Evolutionary conservation across 2,888 invertebrate genomes (phyloP).

Genomic region (Ligdia adustata): DNA sequence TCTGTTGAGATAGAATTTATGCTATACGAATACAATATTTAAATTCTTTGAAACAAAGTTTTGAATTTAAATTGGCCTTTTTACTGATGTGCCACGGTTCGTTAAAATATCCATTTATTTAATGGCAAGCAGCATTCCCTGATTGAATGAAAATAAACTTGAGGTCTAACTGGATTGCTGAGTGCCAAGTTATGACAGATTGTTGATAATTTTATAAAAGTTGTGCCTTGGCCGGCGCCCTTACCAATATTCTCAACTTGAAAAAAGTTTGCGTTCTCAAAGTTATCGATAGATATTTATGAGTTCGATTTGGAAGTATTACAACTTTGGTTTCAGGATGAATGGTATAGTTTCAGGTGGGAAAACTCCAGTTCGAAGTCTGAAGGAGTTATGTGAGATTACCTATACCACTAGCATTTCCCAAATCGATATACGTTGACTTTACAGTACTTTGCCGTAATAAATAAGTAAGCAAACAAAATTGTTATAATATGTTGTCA

Average conservation of each 20-base stretch:
- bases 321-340: constrained; percentile 14
- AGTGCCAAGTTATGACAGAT: constrained; percentile 11
- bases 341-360: constrained; percentile 14
- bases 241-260: constrained; percentile 7
- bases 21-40: too few relatives aligned
- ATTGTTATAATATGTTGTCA: too few relatives aligned
- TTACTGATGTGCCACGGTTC: too few relatives aligned
- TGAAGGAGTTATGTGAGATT: not conserved
- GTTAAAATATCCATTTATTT: too few relatives aligned
- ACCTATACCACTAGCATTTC: too few relatives aligned
- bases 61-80: too few relatives aligned
- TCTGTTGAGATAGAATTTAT: too few relatives aligned
- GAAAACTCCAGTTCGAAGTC: constrained; percentile 2
- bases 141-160: constrained; percentile 16
- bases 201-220: constrained; percentile 20
- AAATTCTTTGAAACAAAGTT: too few relatives aligned
- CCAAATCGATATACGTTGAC: too few relatives aligned
- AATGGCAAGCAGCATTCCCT: not conserved
- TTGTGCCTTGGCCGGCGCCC: constrained; percentile 6
- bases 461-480: too few relatives aligned
- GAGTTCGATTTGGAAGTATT: constrained; percentile 9
- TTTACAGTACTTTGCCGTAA: too few relatives aligned
- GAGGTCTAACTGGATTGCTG: constrained; percentile 9
- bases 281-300: constrained; percentile 9
- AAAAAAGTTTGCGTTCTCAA: constrained; percentile 8